A percentile compares a stretch with the other conserved stretches of the same genome.
Conservation (phyloP, 2,797 vertebrate species). For the Macroramphosus scolopax region DNA sequence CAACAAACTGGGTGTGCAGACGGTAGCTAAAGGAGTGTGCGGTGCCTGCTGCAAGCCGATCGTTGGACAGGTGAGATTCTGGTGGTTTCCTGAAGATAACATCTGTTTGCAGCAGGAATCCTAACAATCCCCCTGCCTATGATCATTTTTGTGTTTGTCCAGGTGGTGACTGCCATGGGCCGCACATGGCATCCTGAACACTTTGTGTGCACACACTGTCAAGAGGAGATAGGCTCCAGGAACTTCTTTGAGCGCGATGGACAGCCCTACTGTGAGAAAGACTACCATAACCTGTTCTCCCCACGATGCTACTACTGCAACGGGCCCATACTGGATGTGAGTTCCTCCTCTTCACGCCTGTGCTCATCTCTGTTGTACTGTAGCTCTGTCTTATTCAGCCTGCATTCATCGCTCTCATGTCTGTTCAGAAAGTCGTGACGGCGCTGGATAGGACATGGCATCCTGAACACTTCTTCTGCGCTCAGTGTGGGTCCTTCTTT, state of each 20-base stretch:
- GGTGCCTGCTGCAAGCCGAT: conserved; percentile 98
- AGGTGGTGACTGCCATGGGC: conserved; percentile 98
- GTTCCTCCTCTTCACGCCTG: conserved; percentile 24
- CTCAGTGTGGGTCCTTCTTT: conserved; percentile 97
- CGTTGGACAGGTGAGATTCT: conserved; percentile 86
- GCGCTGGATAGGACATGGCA: conserved; percentile 98
- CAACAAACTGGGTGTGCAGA: conserved; percentile 93
- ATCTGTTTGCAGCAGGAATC: too few relatives aligned
- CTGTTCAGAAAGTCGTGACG: conserved; percentile 94
- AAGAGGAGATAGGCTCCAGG: conserved; percentile 93
- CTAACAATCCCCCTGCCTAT: too few relatives aligned
- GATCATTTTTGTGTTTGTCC: background rate
- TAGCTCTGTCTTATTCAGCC: background rate
- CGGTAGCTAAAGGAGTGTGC: conserved; percentile 93
- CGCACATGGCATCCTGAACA: conserved; percentile 96
- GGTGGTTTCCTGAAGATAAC: background rate
- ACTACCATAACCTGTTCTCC: conserved; percentile 94
- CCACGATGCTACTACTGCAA: conserved; percentile 97
- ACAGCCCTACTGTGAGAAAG: conserved; percentile 94
- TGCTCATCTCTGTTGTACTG: background rate
- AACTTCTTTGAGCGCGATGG: conserved; percentile 97
- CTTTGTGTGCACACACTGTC: conserved; percentile 97
- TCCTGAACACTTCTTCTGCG: conserved; percentile 98
- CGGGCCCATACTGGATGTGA: conserved; percentile 94
- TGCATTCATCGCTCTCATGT: conserved; percentile 7